Percentiles rank a stretch among this genome's conserved stretches.
Evolutionary conservation across 2,888 invertebrate species (phyloP).

Genomic region (Euzophera pinguis): DNA sequence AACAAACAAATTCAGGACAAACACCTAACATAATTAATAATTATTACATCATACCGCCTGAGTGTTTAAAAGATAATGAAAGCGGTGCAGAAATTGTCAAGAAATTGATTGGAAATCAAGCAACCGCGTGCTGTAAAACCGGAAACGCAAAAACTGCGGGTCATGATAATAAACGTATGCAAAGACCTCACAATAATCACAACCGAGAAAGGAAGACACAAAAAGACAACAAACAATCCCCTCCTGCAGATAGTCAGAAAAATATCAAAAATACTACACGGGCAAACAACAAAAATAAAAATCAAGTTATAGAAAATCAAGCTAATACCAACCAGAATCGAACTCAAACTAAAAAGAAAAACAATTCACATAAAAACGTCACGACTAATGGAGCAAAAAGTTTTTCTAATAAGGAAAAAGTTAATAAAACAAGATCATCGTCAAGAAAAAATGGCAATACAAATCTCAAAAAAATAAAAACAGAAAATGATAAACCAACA

Average conservation of each 20-base stretch:
- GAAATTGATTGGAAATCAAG: neutral
- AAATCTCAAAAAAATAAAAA: neutral
- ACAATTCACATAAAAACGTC: neutral
- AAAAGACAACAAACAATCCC: neutral
- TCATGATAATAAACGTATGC: neutral
- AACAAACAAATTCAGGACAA: neutral
- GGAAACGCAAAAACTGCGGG: neutral
- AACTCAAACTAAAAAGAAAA: neutral
- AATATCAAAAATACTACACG: neutral
- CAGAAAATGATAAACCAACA: neutral
- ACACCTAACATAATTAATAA: slow-evolving; percentile 41
- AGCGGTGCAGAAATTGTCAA: slow-evolving; percentile 1
- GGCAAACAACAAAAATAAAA: neutral
- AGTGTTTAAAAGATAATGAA: slow-evolving; percentile 22
- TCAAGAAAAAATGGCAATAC: neutral
- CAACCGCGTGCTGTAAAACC: neutral
- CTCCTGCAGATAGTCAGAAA: neutral
- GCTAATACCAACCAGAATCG: neutral
- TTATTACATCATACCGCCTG: slow-evolving; percentile 40
- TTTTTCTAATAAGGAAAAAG: neutral
- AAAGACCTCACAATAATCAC: neutral
- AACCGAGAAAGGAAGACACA: neutral
- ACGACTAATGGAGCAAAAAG: neutral
- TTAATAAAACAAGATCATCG: neutral
- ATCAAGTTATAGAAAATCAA: neutral